Base-by-base conservation (phyloP, 2,888 invertebrate genomes). In the Drosophila rubida region DNA sequence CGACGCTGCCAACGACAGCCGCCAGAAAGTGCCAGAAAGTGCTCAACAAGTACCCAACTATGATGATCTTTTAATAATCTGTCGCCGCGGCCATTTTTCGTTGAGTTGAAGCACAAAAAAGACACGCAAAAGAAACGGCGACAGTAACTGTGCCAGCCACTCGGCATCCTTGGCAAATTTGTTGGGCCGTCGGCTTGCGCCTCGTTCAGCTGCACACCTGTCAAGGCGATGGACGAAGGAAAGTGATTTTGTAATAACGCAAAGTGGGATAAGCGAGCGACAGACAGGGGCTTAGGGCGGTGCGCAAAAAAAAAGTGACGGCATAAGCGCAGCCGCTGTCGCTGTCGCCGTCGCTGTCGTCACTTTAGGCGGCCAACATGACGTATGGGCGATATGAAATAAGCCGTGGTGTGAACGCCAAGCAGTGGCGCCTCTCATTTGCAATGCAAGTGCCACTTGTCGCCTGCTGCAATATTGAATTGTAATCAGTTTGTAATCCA, bases 241-340 rank as follows among this genome's bases (percentile, higher is more conserved):
- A 78, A 63, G 65, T 66, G 78, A 81, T 78, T 78, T 78, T 63
- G 82, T 78, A 81, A 81, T 81, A 80, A 78, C 62, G 74, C 62
- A 78, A 68, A 69, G 78, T 65, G 53, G 62, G 63, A 63, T 53
- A 62, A 37, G 35, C 2, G 8, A 37, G 35, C 14, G 35, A 37
- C 13, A 37, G 35, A 37, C 32, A 25, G 54, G 8, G 30, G 37
- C 39, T 23, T 7, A 11, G 16, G 23, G 30, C 30, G 44, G 30
- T 27, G 14, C 32, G 22, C n/a, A 30, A 13, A 19, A 19, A 19
- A 19, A n/a, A 46, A 39, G 54, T 64, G 69, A 58, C 59, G 49
- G 74, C 44, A 59, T 61, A 64, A 75, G 48, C 48, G 16, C 42
- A 50, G 35, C 13, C 35, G 55, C 50, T 62, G 35, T 27, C 44